These are phyloP conservation scores for Malachius bipustulatus DNA, from an alignment of 2,888 invertebrate genomes.

Conservation along the genomic window DNA sequence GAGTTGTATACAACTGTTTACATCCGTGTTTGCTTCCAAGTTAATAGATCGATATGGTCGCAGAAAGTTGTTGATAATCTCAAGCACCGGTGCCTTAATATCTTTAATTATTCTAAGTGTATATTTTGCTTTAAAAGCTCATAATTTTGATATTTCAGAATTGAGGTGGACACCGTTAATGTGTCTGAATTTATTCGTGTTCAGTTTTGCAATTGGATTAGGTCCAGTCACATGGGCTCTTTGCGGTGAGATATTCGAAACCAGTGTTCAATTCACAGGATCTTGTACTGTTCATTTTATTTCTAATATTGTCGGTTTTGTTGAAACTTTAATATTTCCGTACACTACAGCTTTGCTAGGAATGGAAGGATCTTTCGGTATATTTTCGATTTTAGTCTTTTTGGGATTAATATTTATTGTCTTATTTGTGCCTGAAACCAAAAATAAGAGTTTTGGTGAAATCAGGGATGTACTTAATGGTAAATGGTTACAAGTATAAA, in stretches of 20 bases:
- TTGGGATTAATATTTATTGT: slow-evolving; percentile 3
- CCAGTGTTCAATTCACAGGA: slow-evolving; percentile 61
- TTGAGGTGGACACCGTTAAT: slow-evolving; percentile 58
- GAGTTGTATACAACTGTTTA: neutral
- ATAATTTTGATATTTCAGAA: slow-evolving; percentile 36
- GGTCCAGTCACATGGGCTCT: slow-evolving; percentile 74
- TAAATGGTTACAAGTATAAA: too few relatives aligned
- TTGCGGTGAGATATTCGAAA: slow-evolving; percentile 69
- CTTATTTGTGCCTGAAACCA: slow-evolving; percentile 1
- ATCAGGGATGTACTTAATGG: too few relatives aligned
- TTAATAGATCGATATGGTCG: neutral
- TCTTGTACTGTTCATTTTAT: neutral
- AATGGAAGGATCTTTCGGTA: neutral
- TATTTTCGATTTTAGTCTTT: neutral
- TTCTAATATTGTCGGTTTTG: neutral
- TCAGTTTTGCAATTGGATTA: slow-evolving; percentile 55
- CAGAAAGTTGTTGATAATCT: slow-evolving; percentile 33
- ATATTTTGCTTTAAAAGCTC: slow-evolving; percentile 41
- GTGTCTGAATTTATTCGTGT: slow-evolving; percentile 56
- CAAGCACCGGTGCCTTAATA: slow-evolving; percentile 49
- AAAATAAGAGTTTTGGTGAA: neutral
- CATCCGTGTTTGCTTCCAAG: neutral
- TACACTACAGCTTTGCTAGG: neutral
- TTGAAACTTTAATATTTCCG: neutral
- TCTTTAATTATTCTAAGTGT: slow-evolving; percentile 41